phyloP scores from a whole-genome alignment of 2,797 vertebrate genomes.

The Buphagus erythrorhynchus region DNA sequence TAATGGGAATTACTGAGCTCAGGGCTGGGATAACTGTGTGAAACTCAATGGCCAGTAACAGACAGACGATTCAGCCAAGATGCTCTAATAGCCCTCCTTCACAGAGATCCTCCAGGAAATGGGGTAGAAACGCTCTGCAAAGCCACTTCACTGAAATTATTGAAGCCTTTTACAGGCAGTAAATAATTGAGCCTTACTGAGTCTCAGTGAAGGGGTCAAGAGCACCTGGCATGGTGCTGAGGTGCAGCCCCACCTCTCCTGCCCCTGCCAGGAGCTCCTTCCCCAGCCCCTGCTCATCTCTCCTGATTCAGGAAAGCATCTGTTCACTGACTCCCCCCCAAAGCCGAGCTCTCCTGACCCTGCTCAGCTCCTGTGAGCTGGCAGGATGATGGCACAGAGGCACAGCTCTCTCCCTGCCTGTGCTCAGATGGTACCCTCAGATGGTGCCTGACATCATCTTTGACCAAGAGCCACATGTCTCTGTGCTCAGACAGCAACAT shows the following conservation, averaged over 20 bases:
- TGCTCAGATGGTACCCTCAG: neutral
- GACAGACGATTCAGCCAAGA: neutral
- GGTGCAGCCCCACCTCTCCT: neutral
- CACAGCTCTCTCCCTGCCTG: neutral
- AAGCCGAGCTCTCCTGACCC: fast-evolving
- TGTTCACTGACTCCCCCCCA: neutral
- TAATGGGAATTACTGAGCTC: neutral
- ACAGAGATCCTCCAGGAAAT: neutral
- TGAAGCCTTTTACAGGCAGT: neutral
- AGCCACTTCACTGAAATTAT: neutral
- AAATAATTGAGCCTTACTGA: neutral
- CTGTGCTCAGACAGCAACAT: neutral
- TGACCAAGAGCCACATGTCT: fast-evolving
- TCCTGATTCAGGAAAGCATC: neutral
- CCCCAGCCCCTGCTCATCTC: neutral
- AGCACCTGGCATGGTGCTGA: fast-evolving
- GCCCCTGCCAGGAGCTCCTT: neutral
- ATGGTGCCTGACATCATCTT: neutral
- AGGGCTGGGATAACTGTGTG: neutral
- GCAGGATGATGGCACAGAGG: neutral
- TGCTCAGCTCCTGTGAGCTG: neutral
- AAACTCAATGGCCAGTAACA: neutral
- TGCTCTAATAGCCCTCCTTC: neutral
- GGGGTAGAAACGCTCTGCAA: neutral
- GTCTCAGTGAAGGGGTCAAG: neutral